Evolutionary conservation across 2,888 invertebrate species (phyloP).

Genomic region (Hyposoter didymator): DNA sequence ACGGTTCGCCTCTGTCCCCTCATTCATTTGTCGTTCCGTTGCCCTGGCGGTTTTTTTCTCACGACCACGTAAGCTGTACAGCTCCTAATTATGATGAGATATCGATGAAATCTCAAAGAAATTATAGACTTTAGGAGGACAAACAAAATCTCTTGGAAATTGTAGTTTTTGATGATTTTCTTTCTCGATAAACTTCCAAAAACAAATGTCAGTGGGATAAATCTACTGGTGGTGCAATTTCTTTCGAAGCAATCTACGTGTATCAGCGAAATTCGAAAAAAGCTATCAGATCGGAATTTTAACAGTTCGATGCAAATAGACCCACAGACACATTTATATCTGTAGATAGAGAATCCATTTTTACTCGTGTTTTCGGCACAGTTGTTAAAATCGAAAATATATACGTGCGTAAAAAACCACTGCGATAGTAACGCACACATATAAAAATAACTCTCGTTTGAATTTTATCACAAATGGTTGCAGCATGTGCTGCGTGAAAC

Average conservation of each 20-base stretch:
- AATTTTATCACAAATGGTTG: constrained; percentile 33
- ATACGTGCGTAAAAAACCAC: background rate
- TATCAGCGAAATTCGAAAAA: background rate
- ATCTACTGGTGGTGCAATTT: background rate
- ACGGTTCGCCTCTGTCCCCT: background rate
- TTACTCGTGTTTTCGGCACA: background rate
- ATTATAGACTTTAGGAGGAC: background rate
- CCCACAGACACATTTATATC: background rate
- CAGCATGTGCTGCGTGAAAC: constrained; percentile 19
- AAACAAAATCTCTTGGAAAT: background rate
- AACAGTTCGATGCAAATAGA: background rate
- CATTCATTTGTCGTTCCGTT: background rate
- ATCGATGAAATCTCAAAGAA: background rate
- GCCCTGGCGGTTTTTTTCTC: background rate
- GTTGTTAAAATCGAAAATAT: constrained; percentile 1
- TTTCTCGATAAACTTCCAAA: background rate
- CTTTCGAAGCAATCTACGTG: background rate
- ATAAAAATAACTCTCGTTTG: constrained; percentile 8
- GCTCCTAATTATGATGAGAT: background rate
- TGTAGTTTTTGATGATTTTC: background rate
- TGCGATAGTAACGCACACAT: background rate
- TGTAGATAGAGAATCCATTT: background rate
- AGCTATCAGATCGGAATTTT: background rate
- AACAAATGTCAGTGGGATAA: background rate
- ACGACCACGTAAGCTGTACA: background rate